These are phyloP conservation scores for Ranitomeya imitator DNA, from an alignment of 2,113 vertebrate genomes.

Conservation along the genomic window DNA sequence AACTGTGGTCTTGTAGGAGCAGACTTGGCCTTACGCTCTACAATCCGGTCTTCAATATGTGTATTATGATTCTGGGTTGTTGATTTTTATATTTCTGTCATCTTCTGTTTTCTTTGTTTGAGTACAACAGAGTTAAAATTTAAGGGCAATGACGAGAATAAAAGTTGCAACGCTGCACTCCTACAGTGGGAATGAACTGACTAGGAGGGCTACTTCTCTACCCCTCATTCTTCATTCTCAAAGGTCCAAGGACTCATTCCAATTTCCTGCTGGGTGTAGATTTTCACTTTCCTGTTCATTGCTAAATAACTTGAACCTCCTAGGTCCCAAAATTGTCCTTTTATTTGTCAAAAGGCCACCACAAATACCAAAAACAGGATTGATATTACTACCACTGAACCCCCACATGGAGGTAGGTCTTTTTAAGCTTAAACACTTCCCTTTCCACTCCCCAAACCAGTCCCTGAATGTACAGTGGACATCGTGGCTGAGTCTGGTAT, in stretches of 20 bases:
- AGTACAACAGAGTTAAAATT: background rate
- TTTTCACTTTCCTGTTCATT: too few relatives aligned
- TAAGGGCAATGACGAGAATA: background rate
- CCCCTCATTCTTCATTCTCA: background rate
- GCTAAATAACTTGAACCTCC: too few relatives aligned
- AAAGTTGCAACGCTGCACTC: background rate
- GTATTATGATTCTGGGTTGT: conserved; percentile 10
- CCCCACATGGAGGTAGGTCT: too few relatives aligned
- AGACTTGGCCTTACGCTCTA: background rate
- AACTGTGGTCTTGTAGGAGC: background rate
- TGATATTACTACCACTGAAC: too few relatives aligned
- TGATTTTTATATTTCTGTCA: background rate
- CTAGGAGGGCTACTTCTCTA: background rate
- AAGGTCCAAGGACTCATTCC: background rate
- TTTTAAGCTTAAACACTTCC: too few relatives aligned
- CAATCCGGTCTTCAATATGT: background rate
- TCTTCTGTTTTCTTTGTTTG: background rate
- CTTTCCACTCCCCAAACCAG: too few relatives aligned
- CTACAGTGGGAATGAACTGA: background rate
- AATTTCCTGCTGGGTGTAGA: background rate
- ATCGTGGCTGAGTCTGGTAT: too few relatives aligned
- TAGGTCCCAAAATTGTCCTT: too few relatives aligned
- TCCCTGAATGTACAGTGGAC: too few relatives aligned
- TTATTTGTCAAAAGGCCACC: too few relatives aligned
- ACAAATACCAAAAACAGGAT: too few relatives aligned